phyloP scores from a whole-genome alignment of 2,888 invertebrate genomes.

The Boloria euphrosyne region DNA sequence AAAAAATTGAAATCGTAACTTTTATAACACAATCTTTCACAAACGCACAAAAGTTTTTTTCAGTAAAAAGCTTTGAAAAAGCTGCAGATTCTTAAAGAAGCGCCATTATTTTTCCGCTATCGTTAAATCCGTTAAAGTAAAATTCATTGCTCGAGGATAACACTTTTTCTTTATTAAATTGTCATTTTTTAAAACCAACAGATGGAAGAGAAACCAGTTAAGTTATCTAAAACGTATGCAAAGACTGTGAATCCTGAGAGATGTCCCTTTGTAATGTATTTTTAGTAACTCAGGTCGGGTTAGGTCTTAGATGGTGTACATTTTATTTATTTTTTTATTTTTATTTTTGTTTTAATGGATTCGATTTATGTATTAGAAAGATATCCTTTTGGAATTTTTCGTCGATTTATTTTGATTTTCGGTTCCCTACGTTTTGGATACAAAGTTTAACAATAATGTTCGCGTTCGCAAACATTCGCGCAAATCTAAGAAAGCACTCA shows the following conservation, averaged over 20 bases:
- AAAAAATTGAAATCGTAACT: too few relatives aligned
- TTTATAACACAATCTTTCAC: too few relatives aligned
- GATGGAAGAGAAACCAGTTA: conserved; percentile 25
- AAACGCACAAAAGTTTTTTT: not conserved
- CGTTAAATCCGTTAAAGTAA: conserved; percentile 20
- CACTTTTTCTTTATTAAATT: conserved; percentile 27
- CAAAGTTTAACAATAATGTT: too few relatives aligned
- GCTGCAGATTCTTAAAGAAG: not conserved
- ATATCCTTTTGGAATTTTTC: too few relatives aligned
- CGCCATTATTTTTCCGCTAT: conserved; percentile 15
- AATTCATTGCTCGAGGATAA: conserved; percentile 24
- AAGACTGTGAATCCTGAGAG: not conserved
- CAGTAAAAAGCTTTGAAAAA: conserved; percentile 1
- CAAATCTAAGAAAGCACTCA: too few relatives aligned
- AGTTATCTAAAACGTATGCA: conserved; percentile 7
- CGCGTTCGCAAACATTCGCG: too few relatives aligned
- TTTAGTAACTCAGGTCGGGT: too few relatives aligned
- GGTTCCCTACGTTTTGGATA: too few relatives aligned
- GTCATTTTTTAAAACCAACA: conserved; percentile 35
- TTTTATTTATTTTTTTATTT: too few relatives aligned
- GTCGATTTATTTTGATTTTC: too few relatives aligned
- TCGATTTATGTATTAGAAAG: not conserved
- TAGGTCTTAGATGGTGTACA: not conserved
- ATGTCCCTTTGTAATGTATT: not conserved
- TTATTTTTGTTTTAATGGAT: too few relatives aligned